Base-by-base conservation (phyloP, 2,797 vertebrate genomes). In the Sebastes itinus region DNA sequence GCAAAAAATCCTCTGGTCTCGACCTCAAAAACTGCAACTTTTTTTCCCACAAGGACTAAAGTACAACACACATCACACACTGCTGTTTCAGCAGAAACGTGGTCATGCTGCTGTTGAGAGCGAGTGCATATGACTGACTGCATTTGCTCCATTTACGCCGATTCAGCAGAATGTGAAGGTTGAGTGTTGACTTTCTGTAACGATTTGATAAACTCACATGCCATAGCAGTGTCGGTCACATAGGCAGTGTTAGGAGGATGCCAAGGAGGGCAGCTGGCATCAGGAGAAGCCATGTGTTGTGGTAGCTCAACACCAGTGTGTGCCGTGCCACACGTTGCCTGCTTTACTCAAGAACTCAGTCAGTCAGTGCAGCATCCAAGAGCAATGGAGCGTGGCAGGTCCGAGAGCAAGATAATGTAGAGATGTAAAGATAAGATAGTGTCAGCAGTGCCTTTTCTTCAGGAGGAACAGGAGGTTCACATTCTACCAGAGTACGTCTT, bases 131-230 rank as follows among this genome's bases (percentile, higher is more conserved):
- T 52, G 74, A 80, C 66, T 56, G 80, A 71, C 79, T 75, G 70
- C 58, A 54, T 60, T 83, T 75, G 30, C 69, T 78, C 18, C 25
- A 8, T 68, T 71, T 23, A 18, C 58, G 70, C 86, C 46, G 78
- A 90, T 63, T 82, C 88, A 85, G 87, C 91, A 82, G 71, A 92
- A 81, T 56, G 58, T 80, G 84, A 89, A 90, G 87, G 88, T 88
- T 88, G 80, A 87, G 69, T 0, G 22, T 73, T 67, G 81, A 78
- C 77, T 69, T 80, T 18, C 78, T 71, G 71, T 13, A 77, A 60
- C 54, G 81, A 23, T 86, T 77, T 83, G 85, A 87, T 78, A 83
- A 76, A 90, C 64, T 77, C 62, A 49, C 42, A 46, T 66, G 60
- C 10, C 58, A 38, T 5, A 56, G 58, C 62, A 64, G 60, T 13